A percentile compares a stretch with the other conserved stretches of the same genome.
Conservation (phyloP, 2,113 vertebrate species). For the Cranoglanis bouderius region DNA sequence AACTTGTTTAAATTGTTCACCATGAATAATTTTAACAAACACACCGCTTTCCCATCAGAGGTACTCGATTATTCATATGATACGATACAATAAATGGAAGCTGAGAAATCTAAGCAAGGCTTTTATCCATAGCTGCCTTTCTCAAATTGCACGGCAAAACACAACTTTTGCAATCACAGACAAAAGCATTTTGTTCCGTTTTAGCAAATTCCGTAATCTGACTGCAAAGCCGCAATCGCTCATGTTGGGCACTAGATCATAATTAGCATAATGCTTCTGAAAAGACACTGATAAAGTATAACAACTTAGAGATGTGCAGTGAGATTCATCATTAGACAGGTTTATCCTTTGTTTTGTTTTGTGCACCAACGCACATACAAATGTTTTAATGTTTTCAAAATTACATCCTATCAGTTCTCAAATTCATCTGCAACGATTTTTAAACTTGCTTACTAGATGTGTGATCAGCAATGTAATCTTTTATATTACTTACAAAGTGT, state of each 20-base stretch:
- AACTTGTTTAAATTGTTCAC: constrained; percentile 48
- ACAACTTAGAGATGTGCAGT: not conserved
- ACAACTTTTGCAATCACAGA: not conserved
- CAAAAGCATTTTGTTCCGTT: not conserved
- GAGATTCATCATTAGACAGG: not conserved
- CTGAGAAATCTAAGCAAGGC: not conserved
- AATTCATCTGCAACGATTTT: not conserved
- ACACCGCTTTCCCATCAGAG: not conserved
- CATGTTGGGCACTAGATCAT: not conserved
- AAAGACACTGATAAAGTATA: not conserved
- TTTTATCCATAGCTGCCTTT: not conserved
- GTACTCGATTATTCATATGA: constrained; percentile 11
- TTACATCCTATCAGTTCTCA: not conserved
- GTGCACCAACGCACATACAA: not conserved
- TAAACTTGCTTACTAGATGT: not conserved
- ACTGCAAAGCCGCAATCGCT: not conserved
- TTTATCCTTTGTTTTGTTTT: not conserved
- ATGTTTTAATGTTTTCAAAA: not conserved
- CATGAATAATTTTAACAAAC: constrained; percentile 52
- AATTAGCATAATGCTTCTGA: not conserved
- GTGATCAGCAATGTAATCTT: not conserved
- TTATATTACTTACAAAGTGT: not conserved
- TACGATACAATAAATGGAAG: constrained; percentile 5
- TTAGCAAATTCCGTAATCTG: not conserved
- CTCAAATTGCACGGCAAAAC: not conserved